Base-by-base conservation (phyloP, 1,140 invertebrate genomes). In the Lethocerus indicus region DNA sequence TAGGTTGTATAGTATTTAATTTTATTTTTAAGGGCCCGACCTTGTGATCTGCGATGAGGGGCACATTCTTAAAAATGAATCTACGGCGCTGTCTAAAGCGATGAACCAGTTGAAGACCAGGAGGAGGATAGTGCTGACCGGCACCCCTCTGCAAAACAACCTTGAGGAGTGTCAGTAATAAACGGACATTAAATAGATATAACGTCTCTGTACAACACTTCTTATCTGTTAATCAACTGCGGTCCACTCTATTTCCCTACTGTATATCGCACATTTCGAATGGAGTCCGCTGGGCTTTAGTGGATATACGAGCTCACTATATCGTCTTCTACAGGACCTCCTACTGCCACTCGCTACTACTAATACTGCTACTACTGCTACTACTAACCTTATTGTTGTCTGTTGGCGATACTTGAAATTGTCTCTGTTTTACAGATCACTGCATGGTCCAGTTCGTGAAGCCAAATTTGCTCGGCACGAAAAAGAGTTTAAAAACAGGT, bases 391-490 rank as follows among this genome's bases (percentile, higher is more conserved):
- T n/a, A n/a, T n/a, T n/a, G n/a, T n/a, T n/a, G n/a, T n/a, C n/a
- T n/a, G n/a, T n/a, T n/a, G n/a, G 29, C 37, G 35, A 44, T 50
- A 23, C 25, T 32, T 43, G 18, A 43, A 6, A 29, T 46, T 28
- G 14, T 47, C 20, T 41, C 28, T 49, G 29, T 32, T 43, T n/a
- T 65, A 12, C 64, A 90, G 76, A 96, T 71, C 89, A 95, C 64
- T 91, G 87, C 61, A 97, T 97, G 92, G 85, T 95, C 18, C 79
- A 88, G 55, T 95, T 97, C 69, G 89, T 96, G 4, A 96, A 95
- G 63, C 91, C 91, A 1, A 89, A 83, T 67, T 69, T 96, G 2
- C 65, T 97, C 9, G 92, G 92, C 55, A 91, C 86, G 1, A 78
- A 54, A 87, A 84, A 60, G 92, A 96, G 67, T 96, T 92, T 64